A percentile compares a stretch with the other conserved stretches of the same genome.
Conservation (phyloP, 1,140 invertebrate genomes). For the Alviniconcha marisindica region DNA sequence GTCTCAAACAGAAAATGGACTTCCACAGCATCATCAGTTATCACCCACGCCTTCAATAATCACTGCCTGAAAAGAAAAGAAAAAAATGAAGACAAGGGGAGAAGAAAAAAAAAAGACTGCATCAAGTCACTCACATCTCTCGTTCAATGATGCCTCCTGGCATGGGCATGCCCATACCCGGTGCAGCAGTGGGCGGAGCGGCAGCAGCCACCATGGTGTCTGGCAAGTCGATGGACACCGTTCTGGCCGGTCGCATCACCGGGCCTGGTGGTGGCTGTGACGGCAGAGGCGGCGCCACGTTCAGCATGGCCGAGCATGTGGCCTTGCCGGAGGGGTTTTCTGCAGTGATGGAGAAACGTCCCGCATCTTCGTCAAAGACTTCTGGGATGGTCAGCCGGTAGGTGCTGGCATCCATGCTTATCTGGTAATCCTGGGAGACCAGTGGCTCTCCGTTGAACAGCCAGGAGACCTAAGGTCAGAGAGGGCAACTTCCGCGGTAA, state of each 20-base stretch:
- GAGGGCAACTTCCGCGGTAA: background rate
- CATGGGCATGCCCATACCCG: background rate
- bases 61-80: too few relatives aligned
- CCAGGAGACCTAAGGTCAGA: conserved; percentile 83
- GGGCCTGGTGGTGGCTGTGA: conserved; percentile 33
- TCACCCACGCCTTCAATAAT: too few relatives aligned
- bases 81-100: too few relatives aligned
- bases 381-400: conserved; percentile 81
- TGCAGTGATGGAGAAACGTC: conserved; percentile 74
- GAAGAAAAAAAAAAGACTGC: too few relatives aligned
- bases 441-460: conserved; percentile 84
- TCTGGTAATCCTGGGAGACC: conserved; percentile 82
- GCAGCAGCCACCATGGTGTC: background rate
- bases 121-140: conserved; percentile 38
- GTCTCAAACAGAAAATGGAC: too few relatives aligned
- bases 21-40: too few relatives aligned
- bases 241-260: conserved; percentile 18
- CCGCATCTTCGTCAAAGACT: conserved; percentile 74
- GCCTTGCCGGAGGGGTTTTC: conserved; percentile 77
- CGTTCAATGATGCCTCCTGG: conserved; percentile 29
- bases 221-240: conserved; percentile 41
- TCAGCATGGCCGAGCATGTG: conserved; percentile 75
- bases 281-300: conserved; percentile 70
- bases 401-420: conserved; percentile 83
- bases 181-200: background rate